Base-by-base conservation (phyloP, 2,888 invertebrate genomes). In the Meiosimyza platycephala region DNA sequence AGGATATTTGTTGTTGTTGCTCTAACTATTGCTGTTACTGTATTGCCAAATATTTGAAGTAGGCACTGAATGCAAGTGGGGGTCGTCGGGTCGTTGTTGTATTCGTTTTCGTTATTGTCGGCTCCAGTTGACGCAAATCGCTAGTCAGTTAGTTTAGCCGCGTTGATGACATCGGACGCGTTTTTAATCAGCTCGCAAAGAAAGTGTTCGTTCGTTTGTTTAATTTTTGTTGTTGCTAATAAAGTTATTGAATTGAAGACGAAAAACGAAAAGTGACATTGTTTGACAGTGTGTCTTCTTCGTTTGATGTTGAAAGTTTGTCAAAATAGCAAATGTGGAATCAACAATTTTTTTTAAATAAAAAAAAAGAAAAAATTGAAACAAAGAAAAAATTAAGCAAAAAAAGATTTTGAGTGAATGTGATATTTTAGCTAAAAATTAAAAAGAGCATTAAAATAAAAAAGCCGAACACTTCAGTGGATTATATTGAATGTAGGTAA, bases 131-230 rank as follows among this genome's bases (percentile, higher is more conserved):
- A 28, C 54, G 52, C 33, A 7, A 13, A 13, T 47, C 22, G 18
- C 54, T 55, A 51, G 51, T 69, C 69, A 69, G 60, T 69, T 40
- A 60, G 51, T 69, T 60, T 60, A n/a, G 60, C 33, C 60, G 18
- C 28, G 40, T 50, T 15, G 16, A 50, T 57, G 57, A 18, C 12
- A 52, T 60, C 40, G 69, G 69, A 51, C 60, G 69, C 60, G 69
- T 47, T 33, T 54, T 22, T 51, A 6, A 40, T 9, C 40, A 40
- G 40, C 1, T 16, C n/a, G 33, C 22, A 40, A 9, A 28, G 11
- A 15, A 40, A 15, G 57, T 18, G 3, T 6, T 6, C 12, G 57
- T 6, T 16, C 57, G 18, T 57, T 18, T n/a, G 57, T 57, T n/a
- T 12, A 22, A 22, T 57, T 18, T 12, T 40, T 40, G 40, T 40